Evolutionary conservation across 2,113 vertebrate species (phyloP), one percentile per base, ranked within the genome.

Genomic region (Ciconia boyciana): DNA sequence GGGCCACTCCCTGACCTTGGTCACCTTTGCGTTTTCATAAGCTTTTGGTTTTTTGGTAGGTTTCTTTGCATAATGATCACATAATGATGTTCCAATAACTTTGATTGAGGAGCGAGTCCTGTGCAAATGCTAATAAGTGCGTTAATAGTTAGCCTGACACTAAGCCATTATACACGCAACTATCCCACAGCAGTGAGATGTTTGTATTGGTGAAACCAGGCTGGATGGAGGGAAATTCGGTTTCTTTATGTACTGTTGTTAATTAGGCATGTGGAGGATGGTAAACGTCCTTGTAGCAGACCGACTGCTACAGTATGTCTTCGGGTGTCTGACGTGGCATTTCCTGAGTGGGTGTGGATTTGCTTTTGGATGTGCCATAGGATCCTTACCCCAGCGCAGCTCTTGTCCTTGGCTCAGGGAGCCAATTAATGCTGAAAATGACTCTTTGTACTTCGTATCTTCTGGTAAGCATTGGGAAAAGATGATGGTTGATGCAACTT

Each of bases 81-180:
- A 25, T 43, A 41, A 46, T 13, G 29, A 51, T 18, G 32, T 72
- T 74, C 13, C 13, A 49, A 13, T 65, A 77, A 54, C 44, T 57
- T 55, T 36, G 28, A 25, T 18, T 75, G 28, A 2, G 7, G 58
- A n/a, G 29, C 12, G 16, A 29, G 36, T 55, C 46, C 46, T 55
- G 15, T 66, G 75, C 17, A 60, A 49, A 39, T 46, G n/a, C 12
- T 70, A 43, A 84, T 32, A 25, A 61, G 9, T n/a, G 25, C 6
- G 16, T 83, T 68, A 51, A 24, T 28, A 57, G 10, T 32, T 66
- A 55, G 12, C 43, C 24, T 61, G n/a, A 32, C 12, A 10, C 6
- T 58, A 54, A 77, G 6, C 48, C 5, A 2, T 31, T n/a, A 28
- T 6, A 28, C 3, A 3, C 0, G 3, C 4, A 36, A 41, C 7